Base-by-base conservation (phyloP, 1,140 invertebrate genomes). In the Coptotermes formosanus region DNA sequence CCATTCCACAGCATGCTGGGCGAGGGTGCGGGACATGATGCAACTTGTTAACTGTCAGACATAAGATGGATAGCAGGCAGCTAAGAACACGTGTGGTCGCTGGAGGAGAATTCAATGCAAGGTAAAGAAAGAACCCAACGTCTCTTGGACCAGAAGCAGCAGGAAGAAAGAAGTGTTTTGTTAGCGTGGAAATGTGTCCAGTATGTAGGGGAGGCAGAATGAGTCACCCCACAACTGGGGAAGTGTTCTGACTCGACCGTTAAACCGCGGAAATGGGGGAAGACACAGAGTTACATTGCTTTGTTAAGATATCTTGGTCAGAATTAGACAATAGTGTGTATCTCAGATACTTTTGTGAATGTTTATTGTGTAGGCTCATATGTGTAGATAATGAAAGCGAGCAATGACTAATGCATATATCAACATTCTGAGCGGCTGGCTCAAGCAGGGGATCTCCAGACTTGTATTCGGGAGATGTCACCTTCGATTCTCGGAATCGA, bases 131-230 rank as follows among this genome's bases (percentile, higher is more conserved):
- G 64, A 30, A 14, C 7, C 25, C 64, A 9, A 30, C 25, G 25
- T 25, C n/a, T 12, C n/a, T 14, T 16, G 25, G 64, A 30, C 25
- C 64, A 25, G 19, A n/a, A 19, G 25, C 21, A 64, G 19, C 0
- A 64, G 64, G 64, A 75, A 75, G n/a, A 75, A 75, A 75, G 25
- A 75, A n/a, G 7, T 75, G n/a, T 75, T 75, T 75, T 75, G 64
- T 30, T 30, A 11, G 64, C 16, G 64, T 75, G n/a, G 64, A 75
- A 75, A 75, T 75, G n/a, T 75, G 64, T 75, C 64, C 64, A 75
- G 64, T 30, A 14, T 0, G 64, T 8, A 14, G 21, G n/a, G 9
- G 64, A 14, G 64, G 64, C 14, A 16, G 52, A 16, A 25, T n/a
- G 3, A 16, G 64, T n/a, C 7, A 8, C 64, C 64, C 3, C 25